Conservation (phyloP, 35 echinoderm and acorn worm genomes). For the Apostichopus parvimensis region DNA sequence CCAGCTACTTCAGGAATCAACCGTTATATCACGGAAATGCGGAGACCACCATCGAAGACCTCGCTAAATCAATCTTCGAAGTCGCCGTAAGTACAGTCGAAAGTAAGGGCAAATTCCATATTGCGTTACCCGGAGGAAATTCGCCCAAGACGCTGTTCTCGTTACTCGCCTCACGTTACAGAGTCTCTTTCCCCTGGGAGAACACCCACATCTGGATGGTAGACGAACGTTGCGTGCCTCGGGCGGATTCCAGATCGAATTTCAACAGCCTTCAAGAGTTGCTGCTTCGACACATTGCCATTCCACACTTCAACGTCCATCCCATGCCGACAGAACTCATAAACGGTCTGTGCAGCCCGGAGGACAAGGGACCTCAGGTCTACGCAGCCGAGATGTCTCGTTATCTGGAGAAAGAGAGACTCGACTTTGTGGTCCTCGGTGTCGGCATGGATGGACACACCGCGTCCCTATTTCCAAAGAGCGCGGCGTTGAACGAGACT, state of each 20-base stretch:
- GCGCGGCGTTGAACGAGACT: slow-evolving; percentile 38
- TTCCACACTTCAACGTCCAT: slow-evolving; percentile 83
- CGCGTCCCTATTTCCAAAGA: slow-evolving; percentile 86
- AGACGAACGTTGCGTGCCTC: slow-evolving; percentile 85
- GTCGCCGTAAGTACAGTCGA: slow-evolving; percentile 33
- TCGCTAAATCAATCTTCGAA: slow-evolving; percentile 59
- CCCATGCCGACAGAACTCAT: slow-evolving; percentile 81
- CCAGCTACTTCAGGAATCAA: slow-evolving; percentile 21
- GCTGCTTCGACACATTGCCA: slow-evolving; percentile 54
- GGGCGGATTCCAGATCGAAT: slow-evolving; percentile 59
- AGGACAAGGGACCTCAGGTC: slow-evolving; percentile 55
- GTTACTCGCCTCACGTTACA: slow-evolving; percentile 45
- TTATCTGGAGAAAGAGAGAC: slow-evolving; percentile 4
- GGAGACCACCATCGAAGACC: slow-evolving; percentile 46
- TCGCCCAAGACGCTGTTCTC: slow-evolving; percentile 12
- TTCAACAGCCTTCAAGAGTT: slow-evolving; percentile 70
- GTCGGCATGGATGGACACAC: slow-evolving; percentile 86
- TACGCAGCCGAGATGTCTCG: slow-evolving; percentile 74
- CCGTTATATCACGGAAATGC: slow-evolving; percentile 49
- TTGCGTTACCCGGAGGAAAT: slow-evolving; percentile 5
- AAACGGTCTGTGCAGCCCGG: slow-evolving; percentile 52
- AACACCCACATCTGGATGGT: slow-evolving; percentile 90
- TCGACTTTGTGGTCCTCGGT: slow-evolving; percentile 86
- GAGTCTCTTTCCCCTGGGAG: slow-evolving; percentile 70
- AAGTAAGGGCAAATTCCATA: slow-evolving; percentile 2